These are phyloP conservation scores for Tryphoninae sp. DNA, from an alignment of 2,888 invertebrate species.

Conservation along the genomic window DNA sequence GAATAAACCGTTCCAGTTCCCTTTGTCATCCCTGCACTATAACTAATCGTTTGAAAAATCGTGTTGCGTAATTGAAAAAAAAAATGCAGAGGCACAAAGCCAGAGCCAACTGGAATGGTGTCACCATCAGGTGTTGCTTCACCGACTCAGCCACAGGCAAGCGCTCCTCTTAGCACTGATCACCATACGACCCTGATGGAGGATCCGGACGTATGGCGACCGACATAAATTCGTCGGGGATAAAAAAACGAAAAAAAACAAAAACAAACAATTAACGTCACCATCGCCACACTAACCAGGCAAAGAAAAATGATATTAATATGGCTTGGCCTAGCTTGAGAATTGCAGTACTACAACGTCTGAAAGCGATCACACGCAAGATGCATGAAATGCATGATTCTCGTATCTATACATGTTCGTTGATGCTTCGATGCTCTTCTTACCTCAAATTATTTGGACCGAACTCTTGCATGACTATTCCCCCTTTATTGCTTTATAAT, in stretches of 20 bases:
- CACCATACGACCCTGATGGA: slow-evolving; percentile 93
- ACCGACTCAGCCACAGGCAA: slow-evolving; percentile 83
- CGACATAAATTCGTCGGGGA: slow-evolving; percentile 87
- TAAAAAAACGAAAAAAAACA: slow-evolving; percentile 59
- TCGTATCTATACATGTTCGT: too few relatives aligned
- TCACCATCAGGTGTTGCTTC: slow-evolving; percentile 85
- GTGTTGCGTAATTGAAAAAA: slow-evolving; percentile 37
- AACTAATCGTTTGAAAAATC: slow-evolving; percentile 35
- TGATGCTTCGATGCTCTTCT: too few relatives aligned
- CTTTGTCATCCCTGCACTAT: background rate
- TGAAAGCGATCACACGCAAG: background rate
- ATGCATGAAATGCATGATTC: background rate
- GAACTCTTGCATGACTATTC: too few relatives aligned
- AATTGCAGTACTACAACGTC: background rate
- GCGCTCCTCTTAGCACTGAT: slow-evolving; percentile 85
- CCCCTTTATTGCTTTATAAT: too few relatives aligned
- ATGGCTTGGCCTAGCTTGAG: slow-evolving; percentile 37
- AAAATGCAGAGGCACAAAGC: slow-evolving; percentile 88
- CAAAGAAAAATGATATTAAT: slow-evolving; percentile 70
- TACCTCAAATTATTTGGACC: too few relatives aligned
- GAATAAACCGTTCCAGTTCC: background rate
- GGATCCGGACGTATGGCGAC: slow-evolving; percentile 96
- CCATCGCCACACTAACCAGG: slow-evolving; percentile 80
- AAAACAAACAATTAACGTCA: slow-evolving; percentile 69
- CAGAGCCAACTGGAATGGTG: slow-evolving; percentile 91